Evolutionary conservation across 2,797 vertebrate genomes (phyloP), one percentile per base, ranked within the genome.

Genomic region (Gallinago solitaria): DNA sequence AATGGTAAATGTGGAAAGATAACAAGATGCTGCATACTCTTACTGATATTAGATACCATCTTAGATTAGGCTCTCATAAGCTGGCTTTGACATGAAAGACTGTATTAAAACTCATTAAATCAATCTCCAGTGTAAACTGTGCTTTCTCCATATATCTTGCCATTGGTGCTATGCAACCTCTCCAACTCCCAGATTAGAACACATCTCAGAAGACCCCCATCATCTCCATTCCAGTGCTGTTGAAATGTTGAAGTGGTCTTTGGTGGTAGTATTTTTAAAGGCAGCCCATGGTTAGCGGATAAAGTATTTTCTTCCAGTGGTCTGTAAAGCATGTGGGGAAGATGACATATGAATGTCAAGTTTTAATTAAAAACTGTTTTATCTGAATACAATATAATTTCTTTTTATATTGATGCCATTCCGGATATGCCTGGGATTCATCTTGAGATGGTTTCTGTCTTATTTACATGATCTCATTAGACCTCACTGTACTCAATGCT

Each of bases 71-170:
- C 63, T 89, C 20, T 73, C 6, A 2, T 71, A 82, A 92, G 20
- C 41, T 82, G 75, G 28, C 45, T 91, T 82, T 87, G 70, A 76
- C 54, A 65, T 54, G 69, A 79, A 84, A 85, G 75, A 43, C 71
- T 73, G 53, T 14, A 57, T 73, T n/a, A 76, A 84, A 94, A 82
- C 90, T 79, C 68, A 59, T 79, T 74, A 87, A 94, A 87, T 85
- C 59, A 61, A 20, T 79, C 47, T 87, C 33, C 39, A 25, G 27
- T 0, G 0, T 65, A 50, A 82, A 82, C 33, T 65, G 13, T 79
- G 53, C 59, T 84, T 89, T 74, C 18, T 69, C 59, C 9, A 6
- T 65, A 1, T 64, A 37, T 57, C 59, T 87, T 82, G 18, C 71
- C 61, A 8, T 20, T 80, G 68, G 59, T 85, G 20, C 68, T 61